Evolutionary conservation across 2,113 vertebrate genomes (phyloP).

Genomic region (rabbit (Oryctolagus cuniculus)): DNA sequence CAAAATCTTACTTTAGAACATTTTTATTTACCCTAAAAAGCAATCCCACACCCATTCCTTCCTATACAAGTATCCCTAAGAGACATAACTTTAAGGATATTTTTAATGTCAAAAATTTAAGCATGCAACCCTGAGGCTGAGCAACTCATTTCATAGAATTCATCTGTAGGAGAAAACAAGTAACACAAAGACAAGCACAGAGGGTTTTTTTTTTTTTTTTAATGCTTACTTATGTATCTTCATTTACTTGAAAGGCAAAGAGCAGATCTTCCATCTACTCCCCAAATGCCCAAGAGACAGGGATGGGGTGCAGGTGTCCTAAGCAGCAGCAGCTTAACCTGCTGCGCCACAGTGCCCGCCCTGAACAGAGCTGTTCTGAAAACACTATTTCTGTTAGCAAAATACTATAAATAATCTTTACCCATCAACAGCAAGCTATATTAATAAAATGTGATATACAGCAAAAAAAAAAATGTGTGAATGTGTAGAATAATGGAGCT

Average conservation of each 20-base stretch:
- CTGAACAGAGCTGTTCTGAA: not conserved
- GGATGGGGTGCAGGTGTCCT: too few species aligned
- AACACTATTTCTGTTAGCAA: not conserved
- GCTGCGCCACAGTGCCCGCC: too few species aligned
- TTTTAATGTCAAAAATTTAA: not conserved
- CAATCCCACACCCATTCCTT: not conserved
- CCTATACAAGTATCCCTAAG: not conserved
- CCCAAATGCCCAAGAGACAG: too few species aligned
- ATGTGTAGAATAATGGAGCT: not conserved
- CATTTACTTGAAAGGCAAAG: too few species aligned
- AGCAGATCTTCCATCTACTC: too few species aligned
- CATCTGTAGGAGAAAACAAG: not conserved
- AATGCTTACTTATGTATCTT: too few species aligned
- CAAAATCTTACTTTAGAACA: not conserved
- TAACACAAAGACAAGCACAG: not conserved
- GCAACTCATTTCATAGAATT: not conserved
- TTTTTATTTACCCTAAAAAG: not conserved
- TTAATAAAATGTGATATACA: not conserved
- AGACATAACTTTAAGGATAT: not conserved
- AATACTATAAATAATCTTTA: not conserved
- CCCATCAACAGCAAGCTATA: not conserved
- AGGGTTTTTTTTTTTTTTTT: too few species aligned
- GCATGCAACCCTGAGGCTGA: not conserved
- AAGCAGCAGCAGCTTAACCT: too few species aligned
- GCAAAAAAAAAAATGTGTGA: conserved; percentile 36